Conservation (phyloP, 2,888 invertebrate species). For the Epinotia bilunana region DNA sequence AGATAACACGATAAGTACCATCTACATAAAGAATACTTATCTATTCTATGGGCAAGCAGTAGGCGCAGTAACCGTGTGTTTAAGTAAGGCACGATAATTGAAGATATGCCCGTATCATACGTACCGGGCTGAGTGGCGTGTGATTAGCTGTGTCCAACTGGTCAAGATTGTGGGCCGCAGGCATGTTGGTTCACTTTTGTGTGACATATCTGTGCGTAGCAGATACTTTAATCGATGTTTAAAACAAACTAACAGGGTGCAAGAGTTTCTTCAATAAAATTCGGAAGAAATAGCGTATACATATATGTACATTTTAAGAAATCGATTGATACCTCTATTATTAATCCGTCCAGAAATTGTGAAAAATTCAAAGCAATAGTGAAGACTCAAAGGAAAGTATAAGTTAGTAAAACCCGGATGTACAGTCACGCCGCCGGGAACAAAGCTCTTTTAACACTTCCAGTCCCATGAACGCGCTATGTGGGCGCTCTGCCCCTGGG, state of each 20-base stretch:
- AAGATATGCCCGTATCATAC: slow-evolving; percentile 79
- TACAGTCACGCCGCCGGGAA: too few species aligned
- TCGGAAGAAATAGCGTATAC: too few species aligned
- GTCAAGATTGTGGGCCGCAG: slow-evolving; percentile 60
- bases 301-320: too few species aligned
- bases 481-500: too few species aligned
- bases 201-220: background rate
- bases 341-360: too few species aligned
- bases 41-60: slow-evolving; percentile 61
- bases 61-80: slow-evolving; percentile 75
- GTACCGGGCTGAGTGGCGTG: slow-evolving; percentile 69
- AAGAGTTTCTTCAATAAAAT: background rate
- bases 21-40: slow-evolving; percentile 2
- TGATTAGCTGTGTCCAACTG: slow-evolving; percentile 69
- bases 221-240: background rate
- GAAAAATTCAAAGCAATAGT: too few species aligned
- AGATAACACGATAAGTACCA: background rate
- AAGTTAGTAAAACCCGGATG: too few species aligned
- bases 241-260: background rate
- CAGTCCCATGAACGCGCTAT: too few species aligned
- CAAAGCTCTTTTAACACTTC: too few species aligned
- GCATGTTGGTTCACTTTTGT: slow-evolving; percentile 20
- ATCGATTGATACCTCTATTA: too few species aligned
- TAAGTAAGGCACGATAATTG: slow-evolving; percentile 84
- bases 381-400: too few species aligned